These are phyloP conservation scores for Stercorarius parasiticus DNA, from an alignment of 2,113 vertebrate genomes.

Conservation along the genomic window DNA sequence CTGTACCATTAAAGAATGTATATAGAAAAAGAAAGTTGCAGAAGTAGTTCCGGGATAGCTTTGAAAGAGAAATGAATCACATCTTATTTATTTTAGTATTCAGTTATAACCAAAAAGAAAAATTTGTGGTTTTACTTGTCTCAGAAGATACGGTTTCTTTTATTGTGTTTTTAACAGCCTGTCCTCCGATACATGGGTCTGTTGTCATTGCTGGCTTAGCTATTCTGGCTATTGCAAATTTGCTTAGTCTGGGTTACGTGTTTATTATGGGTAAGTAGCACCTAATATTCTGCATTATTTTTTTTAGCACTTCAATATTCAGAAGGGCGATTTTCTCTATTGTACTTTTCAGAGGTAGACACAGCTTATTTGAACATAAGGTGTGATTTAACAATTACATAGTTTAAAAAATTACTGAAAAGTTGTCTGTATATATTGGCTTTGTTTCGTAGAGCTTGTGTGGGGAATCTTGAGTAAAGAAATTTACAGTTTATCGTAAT, in stretches of 20 bases:
- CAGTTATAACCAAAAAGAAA: neutral
- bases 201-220: slow-evolving; percentile 77
- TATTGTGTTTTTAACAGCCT: slow-evolving; percentile 64
- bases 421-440: neutral
- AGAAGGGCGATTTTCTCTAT: neutral
- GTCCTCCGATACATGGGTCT: slow-evolving; percentile 59
- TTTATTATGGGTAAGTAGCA: slow-evolving; percentile 75
- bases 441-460: neutral
- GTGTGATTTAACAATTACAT: neutral
- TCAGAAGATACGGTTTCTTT: neutral
- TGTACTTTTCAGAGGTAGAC: neutral
- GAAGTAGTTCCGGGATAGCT: neutral
- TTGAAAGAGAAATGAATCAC: neutral
- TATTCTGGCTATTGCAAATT: slow-evolving; percentile 71
- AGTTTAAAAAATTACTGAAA: neutral
- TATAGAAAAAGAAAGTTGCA: neutral
- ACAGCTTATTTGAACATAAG: neutral
- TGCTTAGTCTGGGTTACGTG: slow-evolving; percentile 75
- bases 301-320: neutral
- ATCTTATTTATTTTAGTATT: neutral
- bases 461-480: neutral
- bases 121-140: neutral
- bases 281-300: neutral
- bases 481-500: neutral
- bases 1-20: neutral